Conservation (phyloP, 2,113 vertebrate genomes). For the Irena cyanogastra region DNA sequence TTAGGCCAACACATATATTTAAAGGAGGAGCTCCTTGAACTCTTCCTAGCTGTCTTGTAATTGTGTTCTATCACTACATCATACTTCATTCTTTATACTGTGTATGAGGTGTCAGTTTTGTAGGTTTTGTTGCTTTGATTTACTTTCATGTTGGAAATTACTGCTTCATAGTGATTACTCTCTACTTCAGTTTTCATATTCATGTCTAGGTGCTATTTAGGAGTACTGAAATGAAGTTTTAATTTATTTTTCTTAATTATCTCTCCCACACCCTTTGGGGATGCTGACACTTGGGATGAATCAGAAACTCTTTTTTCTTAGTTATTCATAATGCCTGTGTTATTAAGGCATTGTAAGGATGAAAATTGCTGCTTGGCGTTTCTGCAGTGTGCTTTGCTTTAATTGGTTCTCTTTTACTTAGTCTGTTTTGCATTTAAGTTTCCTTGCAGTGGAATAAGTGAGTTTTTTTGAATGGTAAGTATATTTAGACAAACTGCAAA, state of each 20-base stretch:
- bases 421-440: not conserved
- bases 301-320: not conserved
- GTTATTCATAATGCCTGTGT: not conserved
- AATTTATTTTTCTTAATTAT: not conserved
- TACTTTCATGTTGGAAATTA: not conserved
- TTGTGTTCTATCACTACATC: not conserved
- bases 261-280: not conserved
- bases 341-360: not conserved
- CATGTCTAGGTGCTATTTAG: not conserved
- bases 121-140: not conserved
- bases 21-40: not conserved
- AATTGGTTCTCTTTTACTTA: not conserved
- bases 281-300: not conserved
- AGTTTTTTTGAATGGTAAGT: not conserved
- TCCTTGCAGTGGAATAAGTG: not conserved
- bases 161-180: not conserved
- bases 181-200: not conserved
- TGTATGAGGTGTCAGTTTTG: not conserved
- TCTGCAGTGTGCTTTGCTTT: not conserved
- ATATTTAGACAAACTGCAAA: not conserved
- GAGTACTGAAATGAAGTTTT: not conserved
- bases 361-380: not conserved
- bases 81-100: not conserved
- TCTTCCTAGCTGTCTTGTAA: not conserved
- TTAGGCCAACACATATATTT: not conserved